These are phyloP conservation scores for Caranx melampygus DNA, from an alignment of 2,113 vertebrate species.

Conservation along the genomic window DNA sequence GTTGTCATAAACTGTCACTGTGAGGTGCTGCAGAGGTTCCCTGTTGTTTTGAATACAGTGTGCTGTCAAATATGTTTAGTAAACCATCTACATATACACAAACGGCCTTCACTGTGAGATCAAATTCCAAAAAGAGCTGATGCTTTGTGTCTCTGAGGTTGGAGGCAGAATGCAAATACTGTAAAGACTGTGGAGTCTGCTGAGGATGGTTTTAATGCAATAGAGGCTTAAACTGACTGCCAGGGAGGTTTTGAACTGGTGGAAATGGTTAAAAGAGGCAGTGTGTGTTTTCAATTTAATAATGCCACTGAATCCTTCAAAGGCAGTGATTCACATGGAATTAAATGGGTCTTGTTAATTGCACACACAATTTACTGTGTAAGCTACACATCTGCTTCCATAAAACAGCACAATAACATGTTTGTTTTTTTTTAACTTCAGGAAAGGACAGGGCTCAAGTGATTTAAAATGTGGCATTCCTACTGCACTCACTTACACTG, in stretches of 20 bases:
- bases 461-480: background rate
- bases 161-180: slow-evolving; percentile 63
- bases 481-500: background rate
- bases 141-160: slow-evolving; percentile 52
- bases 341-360: background rate
- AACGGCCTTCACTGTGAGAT: slow-evolving; percentile 52
- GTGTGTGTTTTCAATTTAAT: background rate
- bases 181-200: slow-evolving; percentile 22
- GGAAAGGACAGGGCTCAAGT: background rate
- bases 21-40: slow-evolving; percentile 51
- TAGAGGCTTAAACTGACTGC: slow-evolving; percentile 15
- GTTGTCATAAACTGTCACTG: slow-evolving; percentile 67
- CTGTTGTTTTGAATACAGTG: slow-evolving; percentile 66
- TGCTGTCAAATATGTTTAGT: slow-evolving; percentile 69
- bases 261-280: slow-evolving; percentile 5
- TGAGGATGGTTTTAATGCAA: slow-evolving; percentile 33
- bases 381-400: background rate
- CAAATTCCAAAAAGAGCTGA: slow-evolving; percentile 57
- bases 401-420: background rate
- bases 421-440: background rate
- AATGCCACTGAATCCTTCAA: background rate
- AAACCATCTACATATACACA: slow-evolving; percentile 60
- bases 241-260: background rate
- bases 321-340: background rate
- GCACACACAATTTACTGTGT: background rate